A percentile compares a stretch with the other conserved stretches of the same genome.
Evolutionary conservation across 2,888 invertebrate genomes (phyloP).

Genomic region (Melanostoma scalare): DNA sequence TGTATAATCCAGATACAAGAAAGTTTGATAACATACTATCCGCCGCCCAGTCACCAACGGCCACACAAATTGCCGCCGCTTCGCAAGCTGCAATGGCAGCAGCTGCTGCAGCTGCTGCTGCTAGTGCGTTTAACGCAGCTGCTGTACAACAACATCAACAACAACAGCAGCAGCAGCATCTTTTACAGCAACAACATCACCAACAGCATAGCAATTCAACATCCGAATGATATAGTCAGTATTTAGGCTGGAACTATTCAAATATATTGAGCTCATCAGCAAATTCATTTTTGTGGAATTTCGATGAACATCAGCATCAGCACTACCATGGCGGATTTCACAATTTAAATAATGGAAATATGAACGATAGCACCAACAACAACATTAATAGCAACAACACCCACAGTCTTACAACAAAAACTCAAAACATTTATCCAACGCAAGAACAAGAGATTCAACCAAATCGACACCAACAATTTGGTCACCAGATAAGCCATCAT

Average conservation of each 20-base stretch:
- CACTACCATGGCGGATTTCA: slow-evolving; percentile 62
- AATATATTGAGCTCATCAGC: slow-evolving; percentile 76
- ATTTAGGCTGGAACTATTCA: slow-evolving; percentile 81
- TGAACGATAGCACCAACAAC: slow-evolving; percentile 43
- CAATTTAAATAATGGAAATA: slow-evolving; percentile 53
- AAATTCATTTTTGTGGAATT: slow-evolving; percentile 78
- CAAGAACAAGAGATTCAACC: slow-evolving; percentile 35
- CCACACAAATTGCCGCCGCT: slow-evolving; percentile 83
- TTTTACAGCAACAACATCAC: slow-evolving; percentile 76
- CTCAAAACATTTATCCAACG: slow-evolving; percentile 50
- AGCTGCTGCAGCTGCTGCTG: slow-evolving; percentile 81
- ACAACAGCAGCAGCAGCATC: slow-evolving; percentile 77
- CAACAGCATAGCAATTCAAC: slow-evolving; percentile 78
- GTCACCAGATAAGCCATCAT: slow-evolving; percentile 68
- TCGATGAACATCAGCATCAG: slow-evolving; percentile 74
- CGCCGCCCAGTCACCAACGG: slow-evolving; percentile 83
- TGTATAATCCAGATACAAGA: slow-evolving; percentile 92
- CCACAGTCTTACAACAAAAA: slow-evolving; percentile 46
- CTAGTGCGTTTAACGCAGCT: slow-evolving; percentile 76
- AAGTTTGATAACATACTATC: slow-evolving; percentile 90
- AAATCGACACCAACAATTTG: slow-evolving; percentile 59
- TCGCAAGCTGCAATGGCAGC: slow-evolving; percentile 81
- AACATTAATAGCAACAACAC: slow-evolving; percentile 43
- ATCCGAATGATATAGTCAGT: slow-evolving; percentile 79
- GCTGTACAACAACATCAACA: slow-evolving; percentile 78